These are phyloP conservation scores for Pelochelys cantorii DNA, from an alignment of 2,797 vertebrate genomes.

Conservation along the genomic window DNA sequence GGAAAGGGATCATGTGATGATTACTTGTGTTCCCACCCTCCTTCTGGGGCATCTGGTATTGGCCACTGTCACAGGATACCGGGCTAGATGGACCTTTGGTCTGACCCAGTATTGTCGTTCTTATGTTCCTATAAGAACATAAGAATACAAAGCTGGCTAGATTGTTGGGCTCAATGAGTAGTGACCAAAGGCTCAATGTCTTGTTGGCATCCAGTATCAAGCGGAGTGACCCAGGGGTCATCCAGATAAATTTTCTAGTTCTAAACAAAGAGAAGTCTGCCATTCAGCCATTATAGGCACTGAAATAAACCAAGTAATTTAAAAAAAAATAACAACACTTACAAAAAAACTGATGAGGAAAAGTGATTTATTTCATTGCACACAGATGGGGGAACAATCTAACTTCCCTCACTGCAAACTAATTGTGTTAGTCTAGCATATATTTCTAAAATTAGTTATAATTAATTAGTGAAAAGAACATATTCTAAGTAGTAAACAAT, in stretches of 20 bases:
- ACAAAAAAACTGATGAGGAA: not conserved
- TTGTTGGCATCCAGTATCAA: no score
- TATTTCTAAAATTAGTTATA: slow-evolving; percentile 39
- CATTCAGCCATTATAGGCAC: not conserved
- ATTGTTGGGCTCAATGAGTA: no score
- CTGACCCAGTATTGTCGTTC: not conserved
- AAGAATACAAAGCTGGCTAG: no score
- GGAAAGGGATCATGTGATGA: no score
- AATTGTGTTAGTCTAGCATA: slow-evolving; percentile 15
- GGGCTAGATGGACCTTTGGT: fast-evolving
- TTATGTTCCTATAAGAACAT: not conserved
- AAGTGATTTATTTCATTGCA: not conserved
- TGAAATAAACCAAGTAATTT: not conserved
- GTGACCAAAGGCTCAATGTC: no score
- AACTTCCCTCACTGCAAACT: slow-evolving; percentile 32
- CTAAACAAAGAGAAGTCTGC: not conserved
- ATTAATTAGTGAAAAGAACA: slow-evolving; percentile 57
- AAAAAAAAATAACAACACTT: not conserved
- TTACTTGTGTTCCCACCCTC: not conserved
- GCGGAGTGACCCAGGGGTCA: no score
- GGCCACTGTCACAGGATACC: not conserved
- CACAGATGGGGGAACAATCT: not conserved
- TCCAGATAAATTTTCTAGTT: not conserved
- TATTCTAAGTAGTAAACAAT: slow-evolving; percentile 54
- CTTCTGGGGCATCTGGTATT: not conserved